These are phyloP conservation scores for Drosophila ironensis DNA, from an alignment of 1,140 invertebrate genomes.

Conservation along the genomic window DNA sequence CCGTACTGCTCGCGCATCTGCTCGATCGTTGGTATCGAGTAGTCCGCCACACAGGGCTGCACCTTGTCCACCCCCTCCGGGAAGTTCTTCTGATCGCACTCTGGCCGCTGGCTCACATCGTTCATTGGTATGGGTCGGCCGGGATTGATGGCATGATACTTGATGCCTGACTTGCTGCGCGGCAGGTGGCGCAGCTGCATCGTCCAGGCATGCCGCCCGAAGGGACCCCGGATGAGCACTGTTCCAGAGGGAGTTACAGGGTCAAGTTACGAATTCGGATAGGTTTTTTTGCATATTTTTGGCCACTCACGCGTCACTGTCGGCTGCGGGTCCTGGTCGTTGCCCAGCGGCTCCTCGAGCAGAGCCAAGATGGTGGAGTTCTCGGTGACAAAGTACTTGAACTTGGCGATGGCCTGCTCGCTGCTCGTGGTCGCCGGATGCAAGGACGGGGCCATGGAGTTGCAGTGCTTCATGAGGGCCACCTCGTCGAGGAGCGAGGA, in stretches of 20 bases:
- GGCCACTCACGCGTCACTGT: conserved; percentile 85
- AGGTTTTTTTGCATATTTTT: too few species aligned
- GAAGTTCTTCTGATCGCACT: conserved; percentile 89
- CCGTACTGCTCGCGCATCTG: conserved; percentile 84
- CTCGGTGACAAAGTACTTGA: conserved; percentile 96
- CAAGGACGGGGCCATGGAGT: conserved; percentile 82
- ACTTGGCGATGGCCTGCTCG: conserved; percentile 83
- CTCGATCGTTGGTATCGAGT: conserved; percentile 88
- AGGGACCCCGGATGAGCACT: conserved; percentile 93
- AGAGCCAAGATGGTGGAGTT: conserved; percentile 94
- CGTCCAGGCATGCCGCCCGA: conserved; percentile 97
- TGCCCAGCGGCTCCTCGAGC: conserved; percentile 94
- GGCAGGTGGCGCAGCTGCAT: conserved; percentile 93
- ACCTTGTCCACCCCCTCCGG: conserved; percentile 92
- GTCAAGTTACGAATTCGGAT: too few species aligned
- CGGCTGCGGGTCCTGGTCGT: conserved; percentile 90
- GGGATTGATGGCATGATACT: conserved; percentile 87
- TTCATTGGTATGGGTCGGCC: conserved; percentile 90
- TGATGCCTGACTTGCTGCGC: conserved; percentile 88
- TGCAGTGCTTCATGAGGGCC: conserved; percentile 91
- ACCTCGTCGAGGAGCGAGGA: conserved; percentile 94
- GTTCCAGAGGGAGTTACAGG: too few species aligned
- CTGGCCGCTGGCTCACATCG: conserved; percentile 85
- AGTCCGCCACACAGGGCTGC: conserved; percentile 88
- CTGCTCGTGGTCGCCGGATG: conserved; percentile 36